Base-by-base conservation (phyloP, 2,888 invertebrate species). In the Cataglyphis livida region DNA sequence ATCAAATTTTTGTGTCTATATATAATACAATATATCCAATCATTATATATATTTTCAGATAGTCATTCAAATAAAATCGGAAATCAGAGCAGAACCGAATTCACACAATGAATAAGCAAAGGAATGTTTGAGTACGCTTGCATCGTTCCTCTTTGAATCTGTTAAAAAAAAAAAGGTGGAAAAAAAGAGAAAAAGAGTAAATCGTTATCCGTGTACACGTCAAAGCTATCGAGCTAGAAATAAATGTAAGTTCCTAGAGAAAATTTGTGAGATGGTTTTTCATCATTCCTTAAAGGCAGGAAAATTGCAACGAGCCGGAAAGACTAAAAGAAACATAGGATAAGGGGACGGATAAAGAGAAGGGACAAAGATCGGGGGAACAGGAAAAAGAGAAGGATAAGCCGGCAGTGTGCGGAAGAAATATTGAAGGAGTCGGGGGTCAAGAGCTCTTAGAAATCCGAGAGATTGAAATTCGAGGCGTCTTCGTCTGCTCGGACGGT, bases 401-500 rank as follows among this genome's bases (percentile, higher is more conserved):
- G 28, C 57, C 25, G 41, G 9, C 41, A 25, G n/a, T 57, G 76
- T 54, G 68, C 57, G 78, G 86, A 89, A 82, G 86, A 85, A 86
- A 84, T 82, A 75, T 65, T 64, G 59, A 64, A 81, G 75, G 66
- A 81, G 75, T 71, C 35, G 70, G 78, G 82, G 84, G 87, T 88
- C 87, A 88, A 88, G 85, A 82, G 85, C 85, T 88, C 87, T 84
- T 70, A 71, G 84, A 87, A 84, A 87, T 85, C 74, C 57, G 84
- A 75, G 76, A 84, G 87, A 87, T 87, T 87, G 87, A 91, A 88
- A 88, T 88, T 86, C 86, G 85, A 81, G 83, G 51, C 84, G 48
- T 78, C 78, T 75, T 38, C 83, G 84, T 62, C 41, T 48, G 54
- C 82, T 78, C 74, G 84, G 81, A 83, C 81, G 81, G 76, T 81